Conservation (phyloP, 2,797 vertebrate genomes). For the Anisognathus igniventris region DNA sequence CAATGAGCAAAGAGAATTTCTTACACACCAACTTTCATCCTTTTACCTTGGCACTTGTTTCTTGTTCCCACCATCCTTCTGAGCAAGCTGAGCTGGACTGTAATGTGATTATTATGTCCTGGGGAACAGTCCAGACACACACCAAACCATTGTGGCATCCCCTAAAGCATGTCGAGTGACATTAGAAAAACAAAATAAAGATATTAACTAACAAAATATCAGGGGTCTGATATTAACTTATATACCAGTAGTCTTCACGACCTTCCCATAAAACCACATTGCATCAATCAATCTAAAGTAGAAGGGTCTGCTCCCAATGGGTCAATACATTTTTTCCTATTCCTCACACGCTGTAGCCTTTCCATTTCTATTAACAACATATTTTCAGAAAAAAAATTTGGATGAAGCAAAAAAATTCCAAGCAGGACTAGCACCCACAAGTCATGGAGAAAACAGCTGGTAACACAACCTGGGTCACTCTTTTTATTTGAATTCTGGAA, state of each 20-base stretch:
- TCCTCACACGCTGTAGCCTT: neutral
- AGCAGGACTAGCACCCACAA: neutral
- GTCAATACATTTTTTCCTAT: neutral
- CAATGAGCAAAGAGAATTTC: neutral
- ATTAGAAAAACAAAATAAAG: slow-evolving; percentile 4
- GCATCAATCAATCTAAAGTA: neutral
- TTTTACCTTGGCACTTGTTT: slow-evolving; percentile 77
- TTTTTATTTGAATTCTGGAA: neutral
- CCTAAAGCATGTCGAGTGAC: slow-evolving; percentile 66
- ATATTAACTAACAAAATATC: neutral
- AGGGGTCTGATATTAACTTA: neutral
- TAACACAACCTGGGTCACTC: neutral
- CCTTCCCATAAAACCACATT: neutral
- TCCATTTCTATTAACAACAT: neutral
- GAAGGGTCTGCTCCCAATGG: neutral
- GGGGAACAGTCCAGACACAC: slow-evolving; percentile 91
- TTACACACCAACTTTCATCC: neutral
- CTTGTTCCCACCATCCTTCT: slow-evolving; percentile 89
- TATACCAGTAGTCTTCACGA: neutral
- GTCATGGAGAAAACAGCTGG: neutral
- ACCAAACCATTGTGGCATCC: slow-evolving; percentile 95
- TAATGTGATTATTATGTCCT: slow-evolving; percentile 73
- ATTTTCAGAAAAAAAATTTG: neutral
- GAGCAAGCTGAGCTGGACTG: slow-evolving; percentile 73
- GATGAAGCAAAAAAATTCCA: neutral